Percentiles rank a stretch among this genome's conserved stretches.
Conservation (phyloP, 2,797 vertebrate species). For the Xyrichtys novacula region DNA sequence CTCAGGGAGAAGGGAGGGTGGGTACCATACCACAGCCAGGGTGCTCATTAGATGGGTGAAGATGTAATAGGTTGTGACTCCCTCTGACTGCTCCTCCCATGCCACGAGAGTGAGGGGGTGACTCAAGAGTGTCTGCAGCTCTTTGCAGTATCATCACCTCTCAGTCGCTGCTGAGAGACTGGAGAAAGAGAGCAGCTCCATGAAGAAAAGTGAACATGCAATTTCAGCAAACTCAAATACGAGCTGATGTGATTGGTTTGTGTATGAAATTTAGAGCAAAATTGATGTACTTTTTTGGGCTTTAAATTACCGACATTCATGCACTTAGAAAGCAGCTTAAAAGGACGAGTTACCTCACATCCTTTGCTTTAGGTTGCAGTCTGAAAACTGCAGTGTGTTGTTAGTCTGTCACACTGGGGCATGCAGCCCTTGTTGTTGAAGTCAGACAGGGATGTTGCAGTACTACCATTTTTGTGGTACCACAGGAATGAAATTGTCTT, state of each 20-base stretch:
- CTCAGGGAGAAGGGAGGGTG: neutral
- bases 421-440: no score
- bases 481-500: no score
- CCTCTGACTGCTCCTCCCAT: slow-evolving; percentile 3
- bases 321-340: no score
- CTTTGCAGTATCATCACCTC: slow-evolving; percentile 3
- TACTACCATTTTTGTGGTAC: no score
- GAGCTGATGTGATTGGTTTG: neutral
- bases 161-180: neutral
- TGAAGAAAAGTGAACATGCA: neutral
- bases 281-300: neutral
- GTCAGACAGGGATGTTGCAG: no score
- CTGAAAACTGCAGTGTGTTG: no score
- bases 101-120: neutral
- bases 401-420: no score
- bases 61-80: slow-evolving; percentile 35
- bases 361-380: no score
- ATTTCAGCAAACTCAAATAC: neutral
- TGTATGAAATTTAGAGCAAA: neutral
- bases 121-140: neutral
- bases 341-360: no score
- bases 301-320: neutral
- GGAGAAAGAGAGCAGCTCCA: neutral
- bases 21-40: neutral
- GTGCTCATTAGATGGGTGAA: slow-evolving; percentile 32